phyloP scores from a whole-genome alignment of 2,113 vertebrate species.

The Caranx ignobilis region DNA sequence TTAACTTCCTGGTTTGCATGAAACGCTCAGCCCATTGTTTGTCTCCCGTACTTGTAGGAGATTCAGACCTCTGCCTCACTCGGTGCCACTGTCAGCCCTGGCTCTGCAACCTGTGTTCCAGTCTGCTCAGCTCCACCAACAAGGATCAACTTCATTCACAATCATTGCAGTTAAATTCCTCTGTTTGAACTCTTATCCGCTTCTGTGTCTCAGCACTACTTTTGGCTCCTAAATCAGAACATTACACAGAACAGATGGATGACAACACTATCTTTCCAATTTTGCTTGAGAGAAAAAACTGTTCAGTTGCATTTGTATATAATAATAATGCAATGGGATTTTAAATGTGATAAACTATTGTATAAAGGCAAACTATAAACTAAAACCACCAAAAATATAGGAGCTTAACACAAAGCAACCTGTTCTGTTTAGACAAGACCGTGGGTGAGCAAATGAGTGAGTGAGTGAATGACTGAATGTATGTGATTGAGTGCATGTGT shows the following conservation, averaged over 20 bases:
- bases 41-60: too few species aligned
- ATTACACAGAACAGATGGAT: not conserved
- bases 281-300: not conserved
- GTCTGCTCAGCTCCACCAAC: too few species aligned
- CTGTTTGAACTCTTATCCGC: too few species aligned
- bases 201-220: too few species aligned
- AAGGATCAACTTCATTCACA: too few species aligned
- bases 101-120: too few species aligned
- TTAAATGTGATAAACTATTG: not conserved
- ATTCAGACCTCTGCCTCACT: too few species aligned
- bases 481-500: conserved; percentile 1
- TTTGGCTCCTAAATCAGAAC: too few species aligned
- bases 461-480: not conserved
- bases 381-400: not conserved
- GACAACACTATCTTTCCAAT: not conserved
- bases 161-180: too few species aligned
- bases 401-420: not conserved
- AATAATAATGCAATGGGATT: not conserved
- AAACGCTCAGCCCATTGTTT: too few species aligned
- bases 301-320: not conserved
- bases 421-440: not conserved
- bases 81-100: too few species aligned
- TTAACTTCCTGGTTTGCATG: too few species aligned
- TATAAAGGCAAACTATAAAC: not conserved
- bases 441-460: not conserved